Evolutionary conservation across 1,140 invertebrate species (phyloP), one percentile per base, ranked within the genome.

Genomic region (Pararge aegeria): DNA sequence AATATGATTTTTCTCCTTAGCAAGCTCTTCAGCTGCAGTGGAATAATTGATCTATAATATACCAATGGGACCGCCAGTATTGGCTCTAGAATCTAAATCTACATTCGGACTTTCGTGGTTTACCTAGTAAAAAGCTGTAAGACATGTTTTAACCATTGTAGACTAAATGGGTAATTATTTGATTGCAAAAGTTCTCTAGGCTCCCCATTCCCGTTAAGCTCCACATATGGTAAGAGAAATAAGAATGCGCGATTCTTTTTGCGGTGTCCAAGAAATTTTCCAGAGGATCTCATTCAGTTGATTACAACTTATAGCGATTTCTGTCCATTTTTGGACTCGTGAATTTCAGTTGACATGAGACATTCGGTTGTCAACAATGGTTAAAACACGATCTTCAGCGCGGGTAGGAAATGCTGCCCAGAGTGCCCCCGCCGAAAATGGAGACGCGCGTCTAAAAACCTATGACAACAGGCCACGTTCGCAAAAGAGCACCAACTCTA

Each of bases 131-230:
- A 81, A 78, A 77, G 83, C 81, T 87, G 86, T 78, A 81, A 87
- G 83, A 87, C 78, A 82, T 89, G 87, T 89, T 89, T 89, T 89
- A 89, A 89, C 87, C 87, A 89, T 89, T 87, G 87, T 81, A 70
- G 79, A 85, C 82, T 75, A 75, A 82, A 79, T 84, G 78, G 71
- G 75, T 80, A 83, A 87, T 85, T 87, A 86, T 87, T 89, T 78
- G 79, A 80, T 89, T 87, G 80, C 87, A 89, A 79, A 87, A 82
- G 78, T 83, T 73, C 54, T 76, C 56, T 72, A 74, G 67, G n/a
- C 74, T 74, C 71, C 75, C 79, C 75, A 69, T 61, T 78, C 71
- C 72, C 57, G 74, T 73, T 59, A 51, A 60, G 63, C 52, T 50
- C 48, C 55, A 63, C 64, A 63, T 64, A 66, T 67, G 72, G 71